phyloP scores from a whole-genome alignment of 2,888 invertebrate genomes.

The Pherbina coryleti region DNA sequence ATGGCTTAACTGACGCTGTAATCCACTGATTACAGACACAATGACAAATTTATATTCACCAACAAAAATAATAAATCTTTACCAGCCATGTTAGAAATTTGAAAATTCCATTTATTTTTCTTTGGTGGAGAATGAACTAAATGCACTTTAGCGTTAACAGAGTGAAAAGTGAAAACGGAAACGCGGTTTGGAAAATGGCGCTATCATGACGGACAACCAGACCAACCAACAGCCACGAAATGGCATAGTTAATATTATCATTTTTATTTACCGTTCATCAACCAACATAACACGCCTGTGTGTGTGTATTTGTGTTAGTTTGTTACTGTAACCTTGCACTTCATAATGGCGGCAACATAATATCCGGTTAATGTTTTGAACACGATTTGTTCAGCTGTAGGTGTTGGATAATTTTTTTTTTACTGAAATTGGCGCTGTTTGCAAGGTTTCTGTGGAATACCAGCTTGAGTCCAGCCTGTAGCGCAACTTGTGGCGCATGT shows the following conservation, averaged over 20 bases:
- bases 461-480: too few relatives aligned
- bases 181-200: too few relatives aligned
- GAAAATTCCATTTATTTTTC: not conserved
- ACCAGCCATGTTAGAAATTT: not conserved
- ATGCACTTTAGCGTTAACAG: not conserved
- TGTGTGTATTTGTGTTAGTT: not conserved
- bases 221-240: not conserved
- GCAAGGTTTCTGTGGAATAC: too few relatives aligned
- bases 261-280: slow-evolving; percentile 8
- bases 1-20: not conserved
- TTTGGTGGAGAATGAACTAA: not conserved
- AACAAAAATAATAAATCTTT: slow-evolving; percentile 2
- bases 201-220: too few relatives aligned
- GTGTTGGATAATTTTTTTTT: too few relatives aligned
- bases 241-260: slow-evolving; percentile 13
- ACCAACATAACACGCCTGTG: not conserved
- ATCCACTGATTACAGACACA: not conserved
- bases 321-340: not conserved
- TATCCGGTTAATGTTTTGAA: too few relatives aligned
- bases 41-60: not conserved
- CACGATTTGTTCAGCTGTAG: too few relatives aligned
- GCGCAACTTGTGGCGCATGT: too few relatives aligned
- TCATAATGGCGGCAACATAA: not conserved
- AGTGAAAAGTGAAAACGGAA: too few relatives aligned
- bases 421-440: too few relatives aligned